Percentiles rank a stretch among this genome's conserved stretches.
phyloP scores from a whole-genome alignment of 2,888 invertebrate species.

The Ceriagrion tenellum region DNA sequence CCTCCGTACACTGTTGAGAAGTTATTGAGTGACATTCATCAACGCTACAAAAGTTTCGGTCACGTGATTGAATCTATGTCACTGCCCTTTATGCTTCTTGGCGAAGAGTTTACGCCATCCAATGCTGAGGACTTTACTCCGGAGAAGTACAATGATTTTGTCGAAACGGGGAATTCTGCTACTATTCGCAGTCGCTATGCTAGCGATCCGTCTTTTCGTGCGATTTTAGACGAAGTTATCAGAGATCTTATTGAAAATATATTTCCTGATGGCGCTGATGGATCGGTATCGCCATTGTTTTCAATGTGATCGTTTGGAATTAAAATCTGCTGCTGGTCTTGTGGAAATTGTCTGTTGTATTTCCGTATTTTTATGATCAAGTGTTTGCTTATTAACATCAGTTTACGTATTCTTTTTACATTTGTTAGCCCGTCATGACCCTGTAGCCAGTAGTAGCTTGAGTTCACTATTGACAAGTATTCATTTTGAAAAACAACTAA shows the following conservation, averaged over 20 bases:
- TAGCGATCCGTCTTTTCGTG: background rate
- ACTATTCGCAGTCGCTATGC: background rate
- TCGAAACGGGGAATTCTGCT: constrained; percentile 23
- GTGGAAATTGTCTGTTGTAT: too few relatives aligned
- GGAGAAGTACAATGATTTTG: constrained; percentile 37
- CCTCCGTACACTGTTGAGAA: background rate
- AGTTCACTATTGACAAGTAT: too few relatives aligned
- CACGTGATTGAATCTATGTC: background rate
- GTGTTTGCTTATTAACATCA: too few relatives aligned
- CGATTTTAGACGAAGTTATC: background rate
- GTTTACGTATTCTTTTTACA: too few relatives aligned
- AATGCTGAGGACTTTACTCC: constrained; percentile 26
- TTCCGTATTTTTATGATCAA: too few relatives aligned
- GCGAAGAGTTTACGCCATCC: constrained; percentile 5
- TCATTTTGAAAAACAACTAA: too few relatives aligned
- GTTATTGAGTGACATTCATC: background rate
- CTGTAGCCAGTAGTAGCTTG: too few relatives aligned
- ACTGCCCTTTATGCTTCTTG: background rate
- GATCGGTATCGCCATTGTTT: background rate
- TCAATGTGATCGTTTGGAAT: background rate
- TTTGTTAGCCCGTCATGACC: too few relatives aligned
- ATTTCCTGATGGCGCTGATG: background rate
- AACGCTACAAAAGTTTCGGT: background rate
- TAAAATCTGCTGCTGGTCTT: background rate
- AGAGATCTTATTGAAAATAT: background rate